Percentiles rank a stretch among this genome's conserved stretches.
Evolutionary conservation across 2,797 vertebrate species (phyloP).

Genomic region (Sparus aurata): DNA sequence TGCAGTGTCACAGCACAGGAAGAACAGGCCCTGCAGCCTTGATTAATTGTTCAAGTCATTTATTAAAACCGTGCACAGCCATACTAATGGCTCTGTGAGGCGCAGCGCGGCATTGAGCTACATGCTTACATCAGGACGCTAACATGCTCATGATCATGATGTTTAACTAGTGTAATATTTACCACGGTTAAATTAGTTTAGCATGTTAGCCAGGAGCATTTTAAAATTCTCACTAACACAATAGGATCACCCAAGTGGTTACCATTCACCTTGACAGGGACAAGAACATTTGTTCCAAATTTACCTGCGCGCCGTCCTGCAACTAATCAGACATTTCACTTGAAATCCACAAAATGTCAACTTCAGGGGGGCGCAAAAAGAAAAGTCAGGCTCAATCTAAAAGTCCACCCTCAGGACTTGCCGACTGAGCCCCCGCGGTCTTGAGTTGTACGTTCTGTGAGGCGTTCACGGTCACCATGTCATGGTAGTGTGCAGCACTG

Average conservation of each 20-base stretch:
- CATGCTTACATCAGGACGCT: not conserved
- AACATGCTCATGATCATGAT: not conserved
- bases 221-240: not conserved
- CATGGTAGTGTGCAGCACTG: too few species aligned
- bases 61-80: too few species aligned
- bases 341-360: too few species aligned
- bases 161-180: not conserved
- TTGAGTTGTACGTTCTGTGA: too few species aligned
- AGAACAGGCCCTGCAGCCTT: conserved; percentile 12
- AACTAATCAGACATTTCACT: too few species aligned
- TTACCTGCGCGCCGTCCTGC: not conserved
- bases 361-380: too few species aligned
- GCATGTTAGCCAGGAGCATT: not conserved
- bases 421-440: too few species aligned
- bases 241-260: not conserved
- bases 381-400: too few species aligned
- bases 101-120: not conserved
- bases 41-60: not conserved
- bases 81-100: not conserved
- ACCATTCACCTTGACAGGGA: not conserved
- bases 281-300: not conserved
- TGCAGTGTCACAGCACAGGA: conserved; percentile 14
- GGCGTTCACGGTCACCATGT: too few species aligned
- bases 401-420: too few species aligned
- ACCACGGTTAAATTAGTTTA: not conserved